These are phyloP conservation scores for Dryobota labecula DNA, from an alignment of 2,888 invertebrate genomes.

Conservation along the genomic window DNA sequence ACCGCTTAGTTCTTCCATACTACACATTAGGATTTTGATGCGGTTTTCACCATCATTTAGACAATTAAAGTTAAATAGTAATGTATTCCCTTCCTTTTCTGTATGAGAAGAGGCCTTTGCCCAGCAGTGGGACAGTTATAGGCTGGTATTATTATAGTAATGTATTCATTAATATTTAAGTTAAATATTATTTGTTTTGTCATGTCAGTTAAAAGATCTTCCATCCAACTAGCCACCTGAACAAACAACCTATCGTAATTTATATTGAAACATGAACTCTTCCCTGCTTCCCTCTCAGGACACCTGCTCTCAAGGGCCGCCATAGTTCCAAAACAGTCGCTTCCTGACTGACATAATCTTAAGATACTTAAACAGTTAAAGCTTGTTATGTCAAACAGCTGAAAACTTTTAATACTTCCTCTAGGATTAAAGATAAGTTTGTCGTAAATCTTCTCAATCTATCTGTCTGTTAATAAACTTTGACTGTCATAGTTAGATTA, in stretches of 20 bases:
- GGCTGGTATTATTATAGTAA: too few species aligned
- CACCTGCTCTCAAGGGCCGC: constrained; percentile 23
- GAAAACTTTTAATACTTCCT: constrained; percentile 52
- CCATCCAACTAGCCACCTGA: background rate
- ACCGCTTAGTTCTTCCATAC: too few species aligned
- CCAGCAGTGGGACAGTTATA: too few species aligned
- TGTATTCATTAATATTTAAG: background rate
- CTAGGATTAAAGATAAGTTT: constrained; percentile 46
- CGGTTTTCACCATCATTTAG: too few species aligned
- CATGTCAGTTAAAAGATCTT: too few species aligned
- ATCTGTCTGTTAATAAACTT: constrained; percentile 39
- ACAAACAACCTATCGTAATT: constrained; percentile 5
- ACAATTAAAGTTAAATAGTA: too few species aligned
- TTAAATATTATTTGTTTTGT: too few species aligned
- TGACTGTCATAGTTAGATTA: constrained; percentile 34
- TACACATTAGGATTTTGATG: too few species aligned
- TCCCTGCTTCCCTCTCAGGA: background rate
- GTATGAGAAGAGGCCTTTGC: too few species aligned
- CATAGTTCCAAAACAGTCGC: background rate
- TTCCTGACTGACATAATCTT: constrained; percentile 35
- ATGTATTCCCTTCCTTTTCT: too few species aligned
- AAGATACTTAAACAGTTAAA: constrained; percentile 54
- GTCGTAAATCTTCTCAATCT: constrained; percentile 36
- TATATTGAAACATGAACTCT: background rate
- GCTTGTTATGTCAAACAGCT: constrained; percentile 57